These are phyloP conservation scores for Hirtodrosophila confusa DNA, from an alignment of 2,888 invertebrate species.

Conservation along the genomic window DNA sequence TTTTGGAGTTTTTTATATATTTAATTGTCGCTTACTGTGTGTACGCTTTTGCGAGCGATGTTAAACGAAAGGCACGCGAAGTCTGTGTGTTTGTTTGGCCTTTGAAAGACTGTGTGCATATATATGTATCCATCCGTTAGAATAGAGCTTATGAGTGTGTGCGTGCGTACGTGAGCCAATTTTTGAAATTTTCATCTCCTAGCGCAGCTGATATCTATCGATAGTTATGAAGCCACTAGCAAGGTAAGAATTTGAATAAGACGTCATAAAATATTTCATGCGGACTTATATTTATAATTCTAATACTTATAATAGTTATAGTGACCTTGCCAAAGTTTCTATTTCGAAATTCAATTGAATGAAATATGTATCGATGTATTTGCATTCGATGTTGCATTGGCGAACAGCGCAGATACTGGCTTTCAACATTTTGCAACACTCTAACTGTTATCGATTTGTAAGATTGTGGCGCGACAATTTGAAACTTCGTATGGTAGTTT, in stretches of 20 bases:
- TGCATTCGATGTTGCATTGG: neutral
- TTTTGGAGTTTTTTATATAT: neutral
- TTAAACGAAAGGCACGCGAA: constrained; percentile 28
- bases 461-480: constrained; percentile 8
- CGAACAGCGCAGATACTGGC: neutral
- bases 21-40: constrained; percentile 57
- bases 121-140: constrained; percentile 53
- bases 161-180: constrained; percentile 8
- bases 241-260: too few species aligned
- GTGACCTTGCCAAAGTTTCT: too few species aligned
- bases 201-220: constrained; percentile 41
- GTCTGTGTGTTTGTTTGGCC: constrained; percentile 65
- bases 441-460: constrained; percentile 2
- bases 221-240: constrained; percentile 11
- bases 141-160: constrained; percentile 13
- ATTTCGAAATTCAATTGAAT: too few species aligned
- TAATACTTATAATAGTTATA: too few species aligned
- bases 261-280: too few species aligned
- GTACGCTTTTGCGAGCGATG: constrained; percentile 36
- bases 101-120: constrained; percentile 39
- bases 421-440: constrained; percentile 26
- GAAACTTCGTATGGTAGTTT: neutral
- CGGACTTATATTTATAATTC: too few species aligned
- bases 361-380: constrained; percentile 3
- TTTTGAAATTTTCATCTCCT: constrained; percentile 32